Base-by-base conservation (phyloP, 2,113 vertebrate species). In the Oryzias javanicus region DNA sequence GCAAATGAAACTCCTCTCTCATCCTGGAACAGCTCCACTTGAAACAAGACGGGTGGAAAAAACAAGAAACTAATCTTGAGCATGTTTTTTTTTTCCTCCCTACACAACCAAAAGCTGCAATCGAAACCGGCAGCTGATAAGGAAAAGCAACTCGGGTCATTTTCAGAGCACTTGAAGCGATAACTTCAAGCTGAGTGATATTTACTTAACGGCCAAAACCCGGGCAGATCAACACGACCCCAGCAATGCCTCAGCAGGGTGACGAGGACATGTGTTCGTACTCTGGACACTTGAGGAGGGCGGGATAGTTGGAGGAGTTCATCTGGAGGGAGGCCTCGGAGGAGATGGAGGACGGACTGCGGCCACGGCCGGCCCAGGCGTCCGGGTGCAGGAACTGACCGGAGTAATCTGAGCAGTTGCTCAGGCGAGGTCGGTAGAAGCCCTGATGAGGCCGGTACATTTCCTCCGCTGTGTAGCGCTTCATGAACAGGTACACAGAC, bases 401-500 rank as follows among this genome's bases (percentile, higher is more conserved):
- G 0, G 95, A 96, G 89, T 95, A 95, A 69, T 96, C 93, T 0
- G 95, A 96, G 89, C 95, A 96, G 90, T 96, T 97, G 89, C 95
- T 96, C 71, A 95, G 93, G 0, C 95, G 94, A 0, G 95, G 94
- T 0, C 91, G 90, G 88, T 96, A 96, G 91, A 94, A 94, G 68
- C 91, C 80, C 0, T 93, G 93, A 59, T 94, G 94, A 1, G 95
- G 94, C 10, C 93, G 81, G 86, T 94, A 96, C 64, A 94, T 91
- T 64, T 95, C 94, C 83, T 95, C 94, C 0, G 94, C 94, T 0
- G 93, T 94, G 88, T 96, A 96, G 15, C 94, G 86, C 85, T 96
- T 96, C 94, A 96, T 95, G 87, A 96, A 96, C 63, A 97, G 90
- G 83, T 96, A 95, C 42, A 96, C 94, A 0, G 94, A 95, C 94